phyloP scores from a whole-genome alignment of 2,797 vertebrate genomes.

The Capromys pilorides region DNA sequence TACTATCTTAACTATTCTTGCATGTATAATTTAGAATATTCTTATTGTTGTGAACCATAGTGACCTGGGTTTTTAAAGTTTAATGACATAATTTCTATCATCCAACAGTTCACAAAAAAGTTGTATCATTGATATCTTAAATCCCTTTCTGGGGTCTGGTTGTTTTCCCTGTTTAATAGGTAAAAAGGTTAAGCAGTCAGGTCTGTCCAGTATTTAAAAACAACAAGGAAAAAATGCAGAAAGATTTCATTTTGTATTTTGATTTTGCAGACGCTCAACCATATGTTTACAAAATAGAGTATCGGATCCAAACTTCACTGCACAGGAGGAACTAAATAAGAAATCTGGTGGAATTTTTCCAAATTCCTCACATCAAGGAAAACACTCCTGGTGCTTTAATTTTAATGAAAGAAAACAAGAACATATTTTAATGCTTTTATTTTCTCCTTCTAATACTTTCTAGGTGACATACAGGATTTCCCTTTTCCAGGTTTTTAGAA shows the following conservation, averaged over 20 bases:
- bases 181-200: neutral
- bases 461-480: conserved; percentile 22
- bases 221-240: conserved; percentile 36
- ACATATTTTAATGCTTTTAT: conserved; percentile 38
- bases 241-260: conserved; percentile 58
- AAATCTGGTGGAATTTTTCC: conserved; percentile 61
- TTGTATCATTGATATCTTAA: neutral
- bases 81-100: conserved; percentile 2
- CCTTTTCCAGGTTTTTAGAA: conserved; percentile 8
- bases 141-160: neutral
- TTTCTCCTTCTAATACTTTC: conserved; percentile 56
- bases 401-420: conserved; percentile 53
- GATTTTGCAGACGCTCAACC: conserved; percentile 53
- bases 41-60: neutral
- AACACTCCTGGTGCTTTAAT: conserved; percentile 27
- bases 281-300: conserved; percentile 72
- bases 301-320: conserved; percentile 24
- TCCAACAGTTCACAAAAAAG: conserved; percentile 1
- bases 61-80: conserved; percentile 26
- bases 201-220: conserved; percentile 24
- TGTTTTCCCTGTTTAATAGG: conserved; percentile 51
- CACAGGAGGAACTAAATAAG: neutral
- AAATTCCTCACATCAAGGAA: conserved; percentile 65
- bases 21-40: neutral
- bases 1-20: neutral